Evolutionary conservation across 1,140 invertebrate species (phyloP), one percentile per base, ranked within the genome.

Genomic region (Drosophila takahashii): DNA sequence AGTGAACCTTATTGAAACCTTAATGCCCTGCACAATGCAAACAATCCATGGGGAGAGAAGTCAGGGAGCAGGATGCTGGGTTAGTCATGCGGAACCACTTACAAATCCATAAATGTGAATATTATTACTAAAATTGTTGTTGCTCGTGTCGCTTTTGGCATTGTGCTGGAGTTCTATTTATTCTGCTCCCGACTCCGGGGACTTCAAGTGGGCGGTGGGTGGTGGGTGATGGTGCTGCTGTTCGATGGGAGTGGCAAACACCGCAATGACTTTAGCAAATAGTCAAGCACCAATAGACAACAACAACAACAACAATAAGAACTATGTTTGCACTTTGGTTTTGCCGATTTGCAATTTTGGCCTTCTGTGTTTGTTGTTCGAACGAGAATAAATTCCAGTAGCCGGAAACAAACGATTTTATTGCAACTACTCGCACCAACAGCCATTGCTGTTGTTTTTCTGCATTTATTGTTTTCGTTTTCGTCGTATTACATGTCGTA

Each of bases 51-150:
- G 22, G 22, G n/a, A 13, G 34, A 41, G 36, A 11, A 16, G 50
- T 44, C 41, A 34, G 41, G 48, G 66, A 29, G n/a, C 50, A 74
- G 78, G 71, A 90, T 77, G 66, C 74, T 73, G 79, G 64, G 65
- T 47, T 71, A 90, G 67, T 79, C 83, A 90, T 79, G 85, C 77
- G 75, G 84, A 79, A 89, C 73, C 89, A 89, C 89, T 90, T 90
- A 90, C 87, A 90, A 87, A 79, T 80, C 76, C 77, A 84, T 84
- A 91, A 90, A 90, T 90, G 83, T 84, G 84, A 90, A 89, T 90
- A 81, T 90, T 81, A 78, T 90, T 84, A 84, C 81, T 78, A 70
- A 87, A 86, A 71, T 79, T 85, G 70, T 81, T 79, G 62, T 77
- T 81, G 65, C 47, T 66, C 36, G 60, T 66, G 53, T 44, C 52